Base-by-base conservation (phyloP, 2,888 invertebrate genomes). In the Electrophaes corylata region DNA sequence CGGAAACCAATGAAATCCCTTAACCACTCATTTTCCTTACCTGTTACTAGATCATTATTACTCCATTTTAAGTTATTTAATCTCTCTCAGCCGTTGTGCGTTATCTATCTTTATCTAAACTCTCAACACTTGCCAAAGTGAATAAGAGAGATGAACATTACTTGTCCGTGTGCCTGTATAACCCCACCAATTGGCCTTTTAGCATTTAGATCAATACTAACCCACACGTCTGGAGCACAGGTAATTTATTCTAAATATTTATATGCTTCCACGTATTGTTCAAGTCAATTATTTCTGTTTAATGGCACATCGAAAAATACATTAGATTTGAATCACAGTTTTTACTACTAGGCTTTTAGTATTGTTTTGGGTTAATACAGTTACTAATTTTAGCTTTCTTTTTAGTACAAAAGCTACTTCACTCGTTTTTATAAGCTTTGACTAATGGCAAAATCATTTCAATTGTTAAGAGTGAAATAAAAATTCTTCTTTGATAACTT, bases 401-500 rank as follows among this genome's bases (percentile, higher is more conserved):
- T 71, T 64, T 16, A 72, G 79, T 82, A 83, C 77, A 75, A 64
- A 48, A 68, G 64, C 67, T 72, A 54, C 60, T 51, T 44, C 37
- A 39, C 47, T 62, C 44, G 44, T 69, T 74, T 65, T 73, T 76
- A 58, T 66, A 79, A 18, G 79, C 79, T 86, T 88, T 83, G 83
- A 89, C 88, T 90, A 86, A 86, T 90, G 91, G 91, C 91, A 91
- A 91, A 88, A 84, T 86, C 86, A 81, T 80, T 85, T 87, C 91
- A 91, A 91, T 91, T 91, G 90, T 91, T 91, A 91, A 90, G 89
- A 86, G 81, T 81, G 73, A 77, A 78, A 71, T 72, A 54, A 47
- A 62, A 61, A 49, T 71, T 72, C 48, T 70, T 67, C 70, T 74
- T 70, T 62, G 58, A 70, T 67, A 50, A 71, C 44, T 50, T 57